Conservation (phyloP, 2,797 vertebrate genomes). For the Coccyzus lansbergi region DNA sequence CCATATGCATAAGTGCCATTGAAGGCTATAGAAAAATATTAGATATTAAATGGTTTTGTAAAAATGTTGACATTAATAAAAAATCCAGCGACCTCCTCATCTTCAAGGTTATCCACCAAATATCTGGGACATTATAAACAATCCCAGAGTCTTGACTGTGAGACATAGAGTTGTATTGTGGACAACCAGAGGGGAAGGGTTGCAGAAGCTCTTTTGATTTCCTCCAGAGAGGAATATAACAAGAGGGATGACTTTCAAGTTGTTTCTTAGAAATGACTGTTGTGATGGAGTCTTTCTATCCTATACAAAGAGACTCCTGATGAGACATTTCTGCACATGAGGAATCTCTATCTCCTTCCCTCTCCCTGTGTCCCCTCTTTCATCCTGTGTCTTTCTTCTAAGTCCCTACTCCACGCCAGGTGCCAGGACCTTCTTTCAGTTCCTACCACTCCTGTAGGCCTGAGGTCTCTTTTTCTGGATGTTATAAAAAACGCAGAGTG, state of each 20-base stretch:
- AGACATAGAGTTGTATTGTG: not conserved
- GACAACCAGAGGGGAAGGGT: not conserved
- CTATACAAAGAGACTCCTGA: not conserved
- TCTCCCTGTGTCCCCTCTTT: not conserved
- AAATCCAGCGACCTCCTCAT: not conserved
- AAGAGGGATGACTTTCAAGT: not conserved
- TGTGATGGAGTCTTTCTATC: not conserved
- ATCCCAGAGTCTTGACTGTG: not conserved
- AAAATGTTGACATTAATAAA: not conserved
- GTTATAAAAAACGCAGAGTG: not conserved
- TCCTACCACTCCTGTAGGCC: not conserved
- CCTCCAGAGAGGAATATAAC: not conserved
- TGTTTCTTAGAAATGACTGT: not conserved
- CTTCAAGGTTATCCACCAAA: not conserved
- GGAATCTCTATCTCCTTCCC: not conserved
- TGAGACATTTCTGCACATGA: not conserved
- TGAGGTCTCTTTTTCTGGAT: not conserved
- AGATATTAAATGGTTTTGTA: not conserved
- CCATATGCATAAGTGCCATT: not conserved
- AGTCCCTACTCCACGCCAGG: not conserved
- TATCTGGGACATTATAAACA: not conserved
- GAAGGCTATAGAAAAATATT: constrained; percentile 23
- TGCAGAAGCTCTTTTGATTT: not conserved
- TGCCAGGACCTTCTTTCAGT: not conserved
- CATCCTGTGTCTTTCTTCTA: not conserved